These are phyloP conservation scores for Meloidogyne exigua DNA, from an alignment of 1,140 invertebrate genomes.

Conservation along the genomic window DNA sequence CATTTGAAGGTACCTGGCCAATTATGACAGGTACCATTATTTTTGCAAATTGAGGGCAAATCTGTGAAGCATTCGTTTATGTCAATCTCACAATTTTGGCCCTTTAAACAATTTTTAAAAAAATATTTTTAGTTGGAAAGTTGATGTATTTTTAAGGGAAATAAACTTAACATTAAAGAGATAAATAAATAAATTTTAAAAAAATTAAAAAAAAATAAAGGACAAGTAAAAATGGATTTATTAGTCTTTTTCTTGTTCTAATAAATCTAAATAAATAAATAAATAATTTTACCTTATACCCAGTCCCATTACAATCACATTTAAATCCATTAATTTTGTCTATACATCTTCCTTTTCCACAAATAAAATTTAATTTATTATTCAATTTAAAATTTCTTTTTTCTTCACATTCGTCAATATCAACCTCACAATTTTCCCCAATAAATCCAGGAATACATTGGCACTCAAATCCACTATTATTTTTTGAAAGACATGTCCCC, in stretches of 20 bases:
- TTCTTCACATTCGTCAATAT: constrained; percentile 58
- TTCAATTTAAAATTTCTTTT: neutral
- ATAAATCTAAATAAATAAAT: too few species aligned
- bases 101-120: constrained; percentile 11
- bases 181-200: too few species aligned
- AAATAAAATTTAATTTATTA: neutral
- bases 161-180: too few species aligned
- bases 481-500: constrained; percentile 42
- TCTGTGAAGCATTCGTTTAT: constrained; percentile 51
- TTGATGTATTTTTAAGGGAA: too few species aligned
- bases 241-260: too few species aligned
- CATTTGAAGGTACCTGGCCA: constrained; percentile 52
- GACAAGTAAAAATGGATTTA: too few species aligned
- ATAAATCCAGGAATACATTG: constrained; percentile 54
- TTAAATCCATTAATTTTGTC: constrained; percentile 60
- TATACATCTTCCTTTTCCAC: constrained; percentile 44
- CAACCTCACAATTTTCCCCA: constrained; percentile 52
- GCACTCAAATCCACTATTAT: constrained; percentile 49
- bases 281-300: constrained; percentile 29
- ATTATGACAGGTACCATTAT: constrained; percentile 45
- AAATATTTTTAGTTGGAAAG: neutral
- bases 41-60: constrained; percentile 16
- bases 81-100: constrained; percentile 50
- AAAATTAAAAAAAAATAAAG: too few species aligned
- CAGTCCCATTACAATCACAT: constrained; percentile 55